Base-by-base conservation (phyloP, 2,888 invertebrate species). In the Trissolcus brochymenae region DNA sequence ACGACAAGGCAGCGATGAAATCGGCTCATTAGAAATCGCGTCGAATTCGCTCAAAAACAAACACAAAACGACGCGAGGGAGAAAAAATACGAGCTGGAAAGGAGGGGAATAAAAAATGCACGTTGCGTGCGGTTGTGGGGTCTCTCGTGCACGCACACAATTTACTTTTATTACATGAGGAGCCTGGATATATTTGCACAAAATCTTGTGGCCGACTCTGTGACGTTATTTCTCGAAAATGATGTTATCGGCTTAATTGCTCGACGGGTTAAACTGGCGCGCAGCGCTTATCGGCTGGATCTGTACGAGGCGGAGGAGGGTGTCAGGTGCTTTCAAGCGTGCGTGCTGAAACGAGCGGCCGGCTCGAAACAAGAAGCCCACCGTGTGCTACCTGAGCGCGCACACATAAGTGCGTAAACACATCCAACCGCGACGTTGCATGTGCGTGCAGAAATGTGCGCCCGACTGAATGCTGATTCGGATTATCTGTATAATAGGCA, bases 161-260 rank as follows among this genome's bases (percentile, higher is more conserved):
- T 54, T 60, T 14, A 55, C 60, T 3, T 25, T 67, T 61, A 67
- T 56, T 66, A 16, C n/a, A n/a, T 49, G 59, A 21, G 59, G 7
- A 9, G 4, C 25, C 40, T 60, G 35, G 55, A 62, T 62, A 62
- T 62, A 55, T 77, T 77, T 61, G 65, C 70, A 57, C 66, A 66
- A 25, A 68, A 60, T 35, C 35, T 57, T 55, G 25, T 49, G 64
- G 2, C 19, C 19, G 51, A 51, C 19, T n/a, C 49, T 85, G 84
- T 84, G 84, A 83, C 84, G 85, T 85, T 86, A 85, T 86, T 86
- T 83, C 83, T 81, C 83, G 81, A 83, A 81, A 81, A 83, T 83
- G 87, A 87, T 87, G 82, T 81, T 87, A 87, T 87, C 87, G 81
- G 80, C 84, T 87, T 87, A 87, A 87, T 87, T 87, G 86, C 84